Base-by-base conservation (phyloP, 2,888 invertebrate species). In the Dryadula phaetusa region DNA sequence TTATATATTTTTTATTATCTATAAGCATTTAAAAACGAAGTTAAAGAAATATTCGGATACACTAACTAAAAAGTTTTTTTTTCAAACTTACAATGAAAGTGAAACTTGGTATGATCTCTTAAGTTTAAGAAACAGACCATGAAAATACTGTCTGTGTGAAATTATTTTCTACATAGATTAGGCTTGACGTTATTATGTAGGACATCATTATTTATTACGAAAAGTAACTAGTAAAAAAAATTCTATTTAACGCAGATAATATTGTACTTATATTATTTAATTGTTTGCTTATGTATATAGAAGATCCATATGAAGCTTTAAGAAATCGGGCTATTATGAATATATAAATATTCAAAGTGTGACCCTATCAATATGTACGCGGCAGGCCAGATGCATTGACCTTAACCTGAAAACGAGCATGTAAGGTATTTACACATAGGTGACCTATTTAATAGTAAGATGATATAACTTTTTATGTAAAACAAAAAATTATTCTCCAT, bases 351-450 rank as follows among this genome's bases (percentile, higher is more conserved):
- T 25, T 47, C 47, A 56, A 53, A 68, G 40, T 46, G 64, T 34
- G 64, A 54, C 67, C 68, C 70, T 66, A 61, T 70, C 66, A 58
- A 61, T 70, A 64, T 70, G 64, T 71, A 64, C 62, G 56, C 49
- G 58, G 25, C 37, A 58, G 47, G 52, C 52, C 64, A 69, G 69
- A 70, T 69, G 66, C 65, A 66, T 70, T 68, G 56, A 70, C 73
- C 72, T 73, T 73, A 66, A 72, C 72, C 73, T 70, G 69, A 67
- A 70, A 70, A 72, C 66, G 49, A 58, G 58, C 61, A 60, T 46
- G 25, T 32, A 65, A 66, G 69, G 69, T 72, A 69, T 53, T 52
- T 60, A 42, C 53, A 69, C 67, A 64, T 49, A 20, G 20, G 47
- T 73, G 72, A 73, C 73, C 73, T 62, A 72, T n/a, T n/a, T n/a